Evolutionary conservation across 2,113 vertebrate genomes (phyloP), one percentile per base, ranked within the genome.

Genomic region (Nymphicus hollandicus): DNA sequence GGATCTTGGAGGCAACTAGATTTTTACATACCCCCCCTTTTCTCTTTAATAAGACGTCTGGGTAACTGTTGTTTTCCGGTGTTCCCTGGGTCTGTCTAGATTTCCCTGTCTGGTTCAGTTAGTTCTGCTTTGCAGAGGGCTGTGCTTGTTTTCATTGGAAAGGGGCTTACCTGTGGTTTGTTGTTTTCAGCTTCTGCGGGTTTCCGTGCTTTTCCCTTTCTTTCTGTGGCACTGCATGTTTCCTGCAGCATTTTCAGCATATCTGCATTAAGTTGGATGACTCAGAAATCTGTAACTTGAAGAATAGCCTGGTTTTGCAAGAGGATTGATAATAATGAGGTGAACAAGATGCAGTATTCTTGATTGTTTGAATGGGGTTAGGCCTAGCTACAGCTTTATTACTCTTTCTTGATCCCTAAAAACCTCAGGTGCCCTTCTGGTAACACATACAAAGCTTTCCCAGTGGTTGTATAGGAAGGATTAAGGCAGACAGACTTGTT

Each of bases 121-220:
- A n/a, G 27, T 55, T 94, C 58, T 91, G 37, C 53, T 83, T 81
- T 83, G 64, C 37, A 64, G 64, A 73, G 58, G 37, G 6, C 60
- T 73, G 68, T 50, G 50, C 46, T 89, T 89, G 85, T 93, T 96
- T 91, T 91, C 61, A 27, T 74, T 94, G 86, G 91, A 86, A 93
- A 61, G 72, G 74, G 37, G 8, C 24, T 94, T 81, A 92, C 80
- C 68, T 92, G 83, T 81, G 91, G 19, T 46, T 96, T 92, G 86
- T 86, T 91, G 77, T 89, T 94, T 96, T 95, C 58, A 46, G 2
- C n/a, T 92, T 89, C n/a, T 89, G 73, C 80, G 81, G 78, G 28
- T 69, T 93, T 92, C 65, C 1, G 0, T 86, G 61, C 55, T 41
- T 76, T 68, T 72, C 73, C 25, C 52, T 61, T 64, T 90, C 37